phyloP scores from a whole-genome alignment of 1,140 invertebrate species.

The Bombus pyrosoma region DNA sequence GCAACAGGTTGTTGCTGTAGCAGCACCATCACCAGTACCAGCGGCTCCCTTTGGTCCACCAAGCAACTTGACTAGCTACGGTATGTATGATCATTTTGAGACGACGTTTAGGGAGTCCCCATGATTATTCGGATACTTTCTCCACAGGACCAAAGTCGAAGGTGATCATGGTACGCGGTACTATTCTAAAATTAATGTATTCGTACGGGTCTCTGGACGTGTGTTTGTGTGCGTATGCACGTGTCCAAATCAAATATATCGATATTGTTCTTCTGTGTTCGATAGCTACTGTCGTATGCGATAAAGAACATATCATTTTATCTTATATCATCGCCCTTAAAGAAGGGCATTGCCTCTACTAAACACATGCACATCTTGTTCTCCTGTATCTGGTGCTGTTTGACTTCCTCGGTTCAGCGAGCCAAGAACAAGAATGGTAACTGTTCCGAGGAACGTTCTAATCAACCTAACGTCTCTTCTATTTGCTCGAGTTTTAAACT shows the following conservation, averaged over 20 bases:
- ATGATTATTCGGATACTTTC: constrained; percentile 29
- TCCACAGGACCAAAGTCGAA: constrained; percentile 31
- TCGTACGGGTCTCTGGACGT: not conserved
- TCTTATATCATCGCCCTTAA: constrained; percentile 46
- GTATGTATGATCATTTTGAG: constrained; percentile 7
- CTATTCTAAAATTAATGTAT: constrained; percentile 30
- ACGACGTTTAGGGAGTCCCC: constrained; percentile 7
- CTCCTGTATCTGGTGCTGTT: not conserved
- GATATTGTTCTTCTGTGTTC: not conserved
- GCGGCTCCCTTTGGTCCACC: constrained; percentile 40
- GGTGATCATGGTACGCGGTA: constrained; percentile 20
- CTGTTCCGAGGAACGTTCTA: not conserved
- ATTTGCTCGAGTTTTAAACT: constrained; percentile 25
- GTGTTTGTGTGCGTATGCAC: not conserved
- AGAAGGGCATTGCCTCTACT: constrained; percentile 28
- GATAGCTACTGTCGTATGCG: not conserved
- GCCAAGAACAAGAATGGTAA: not conserved
- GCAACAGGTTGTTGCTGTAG: constrained; percentile 75
- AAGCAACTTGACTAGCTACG: constrained; percentile 28
- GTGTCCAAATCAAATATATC: not conserved
- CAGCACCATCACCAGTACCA: constrained; percentile 47
- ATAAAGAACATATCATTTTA: constrained; percentile 31
- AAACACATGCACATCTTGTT: constrained; percentile 11
- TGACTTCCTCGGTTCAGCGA: not conserved
- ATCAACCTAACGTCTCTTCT: not conserved